These are phyloP conservation scores for Chelmon rostratus DNA, from an alignment of 2,797 vertebrate species.

Conservation along the genomic window DNA sequence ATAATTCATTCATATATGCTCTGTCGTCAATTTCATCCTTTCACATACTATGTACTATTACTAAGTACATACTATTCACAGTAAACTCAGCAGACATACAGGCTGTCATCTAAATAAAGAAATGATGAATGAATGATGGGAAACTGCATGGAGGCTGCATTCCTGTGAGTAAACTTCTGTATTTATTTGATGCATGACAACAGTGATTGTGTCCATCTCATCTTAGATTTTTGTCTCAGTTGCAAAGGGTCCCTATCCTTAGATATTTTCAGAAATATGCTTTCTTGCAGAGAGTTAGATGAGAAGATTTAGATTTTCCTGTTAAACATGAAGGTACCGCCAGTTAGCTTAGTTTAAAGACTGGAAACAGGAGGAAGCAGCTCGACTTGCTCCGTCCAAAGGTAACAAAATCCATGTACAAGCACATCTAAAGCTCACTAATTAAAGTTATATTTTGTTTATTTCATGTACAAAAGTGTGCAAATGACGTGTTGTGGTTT, in stretches of 20 bases:
- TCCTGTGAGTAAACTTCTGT: neutral
- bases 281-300: neutral
- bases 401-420: neutral
- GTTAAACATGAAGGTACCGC: neutral
- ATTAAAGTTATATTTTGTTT: constrained; percentile 6
- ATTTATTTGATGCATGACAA: neutral
- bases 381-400: neutral
- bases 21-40: constrained; percentile 21
- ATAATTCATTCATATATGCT: constrained; percentile 32
- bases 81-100: constrained; percentile 1
- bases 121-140: constrained; percentile 20
- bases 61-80: constrained; percentile 17
- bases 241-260: neutral
- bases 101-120: neutral
- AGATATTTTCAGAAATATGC: neutral
- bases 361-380: neutral
- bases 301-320: neutral
- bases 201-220: neutral
- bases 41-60: too few relatives aligned
- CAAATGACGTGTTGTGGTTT: neutral
- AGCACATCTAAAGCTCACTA: neutral
- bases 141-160: neutral
- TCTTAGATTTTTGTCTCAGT: neutral
- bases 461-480: neutral
- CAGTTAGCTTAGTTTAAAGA: constrained; percentile 10